Percentiles rank a stretch among this genome's conserved stretches.
These are phyloP conservation scores for Eurytoma californica DNA, from an alignment of 2,888 invertebrate species.

Conservation along the genomic window DNA sequence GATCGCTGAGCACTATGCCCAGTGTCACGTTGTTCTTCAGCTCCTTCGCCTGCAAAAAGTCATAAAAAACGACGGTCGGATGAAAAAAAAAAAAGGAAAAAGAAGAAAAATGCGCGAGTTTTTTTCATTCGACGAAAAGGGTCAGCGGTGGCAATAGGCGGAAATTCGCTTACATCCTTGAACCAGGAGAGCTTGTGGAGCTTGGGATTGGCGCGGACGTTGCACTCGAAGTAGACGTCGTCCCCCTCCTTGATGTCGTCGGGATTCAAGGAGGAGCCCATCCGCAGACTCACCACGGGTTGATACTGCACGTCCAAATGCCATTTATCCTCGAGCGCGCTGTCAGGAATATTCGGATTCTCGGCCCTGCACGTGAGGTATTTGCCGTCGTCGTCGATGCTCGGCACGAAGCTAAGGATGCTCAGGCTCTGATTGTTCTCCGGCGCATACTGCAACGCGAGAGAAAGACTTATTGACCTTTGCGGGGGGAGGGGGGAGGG, in stretches of 20 bases:
- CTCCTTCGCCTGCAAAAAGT: constrained; percentile 82
- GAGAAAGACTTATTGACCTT: constrained; percentile 52
- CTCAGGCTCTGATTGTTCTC: constrained; percentile 87
- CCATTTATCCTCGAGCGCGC: constrained; percentile 91
- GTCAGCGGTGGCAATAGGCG: not conserved
- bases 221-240: constrained; percentile 92
- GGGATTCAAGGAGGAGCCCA: constrained; percentile 90
- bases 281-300: constrained; percentile 88
- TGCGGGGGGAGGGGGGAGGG: not conserved
- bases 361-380: constrained; percentile 92
- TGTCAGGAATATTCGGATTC: constrained; percentile 89
- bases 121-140: not conserved
- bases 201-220: constrained; percentile 89
- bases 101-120: not conserved
- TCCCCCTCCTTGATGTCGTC: constrained; percentile 93
- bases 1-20: constrained; percentile 90
- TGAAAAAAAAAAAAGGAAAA: not conserved
- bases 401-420: constrained; percentile 88
- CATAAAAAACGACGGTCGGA: not conserved
- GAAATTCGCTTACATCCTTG: constrained; percentile 84
- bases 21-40: constrained; percentile 88
- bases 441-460: constrained; percentile 82
- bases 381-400: constrained; percentile 92
- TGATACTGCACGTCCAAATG: constrained; percentile 91
- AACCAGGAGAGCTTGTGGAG: constrained; percentile 91